Base-by-base conservation (phyloP, 2,888 invertebrate species). In the Meteorus cinctellus region DNA sequence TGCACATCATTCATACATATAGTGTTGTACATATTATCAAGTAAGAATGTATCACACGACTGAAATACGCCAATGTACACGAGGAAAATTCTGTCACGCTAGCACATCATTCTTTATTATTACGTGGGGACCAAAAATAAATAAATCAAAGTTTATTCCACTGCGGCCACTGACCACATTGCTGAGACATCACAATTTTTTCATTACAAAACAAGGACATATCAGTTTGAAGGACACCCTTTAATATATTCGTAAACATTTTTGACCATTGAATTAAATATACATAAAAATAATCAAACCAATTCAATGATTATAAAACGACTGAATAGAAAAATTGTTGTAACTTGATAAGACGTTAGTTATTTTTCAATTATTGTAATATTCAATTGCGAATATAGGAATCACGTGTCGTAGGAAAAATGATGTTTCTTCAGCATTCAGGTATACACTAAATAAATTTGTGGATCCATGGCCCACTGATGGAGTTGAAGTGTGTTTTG, bases 71-170 rank as follows among this genome's bases (percentile, higher is more conserved):
- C 8, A 8, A 4, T 55, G 55, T 19, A 36, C 12, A 65, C 19
- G 3, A 19, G 34, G 65, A 41, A 65, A 65, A 34, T 65, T 65
- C 3, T 41, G n/a, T 65, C n/a, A 19, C 14, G 34, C 27, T 29
- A 63, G 16, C 63, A 63, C 63, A 31, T 29, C 31, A 14, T 62
- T 8, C 14, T 62, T 27, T 29, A 62, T 29, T 14, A 16, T 29
- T 31, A 62, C 31, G 27, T n/a, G 41, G 24, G 29, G 60, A 55
- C 34, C 70, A 59, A 70, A 70, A 51, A 51, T 70, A 70, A 31
- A 55, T 59, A 19, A 70, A 70, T 69, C 59, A 59, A 55, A 70
- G n/a, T 59, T 24, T 70, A 70, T 70, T 59, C 55, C 31, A 34
- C 31, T n/a, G 59, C 27, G 12, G 51, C 31, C 51, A 70, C 31